These are phyloP conservation scores for Notoglanidium macrostoma DNA, from an alignment of 2,797 vertebrate species.

Conservation along the genomic window DNA sequence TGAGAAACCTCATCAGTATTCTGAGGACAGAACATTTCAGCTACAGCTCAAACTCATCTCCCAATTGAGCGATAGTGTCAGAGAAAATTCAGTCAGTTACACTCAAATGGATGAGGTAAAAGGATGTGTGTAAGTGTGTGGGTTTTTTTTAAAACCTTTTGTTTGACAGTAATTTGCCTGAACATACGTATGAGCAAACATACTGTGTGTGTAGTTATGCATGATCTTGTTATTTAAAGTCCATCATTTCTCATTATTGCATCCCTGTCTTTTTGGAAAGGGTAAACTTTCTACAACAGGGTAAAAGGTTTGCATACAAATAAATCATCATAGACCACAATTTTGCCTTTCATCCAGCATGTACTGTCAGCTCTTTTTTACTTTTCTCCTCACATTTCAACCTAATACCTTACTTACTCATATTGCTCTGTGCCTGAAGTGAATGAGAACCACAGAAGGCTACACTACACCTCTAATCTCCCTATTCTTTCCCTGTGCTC, in stretches of 20 bases:
- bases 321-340: neutral
- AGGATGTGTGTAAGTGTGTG: neutral
- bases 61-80: neutral
- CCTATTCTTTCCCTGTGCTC: slow-evolving; percentile 10
- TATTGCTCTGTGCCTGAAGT: neutral
- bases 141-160: neutral
- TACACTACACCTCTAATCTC: slow-evolving; percentile 32
- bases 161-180: neutral
- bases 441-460: slow-evolving; percentile 14
- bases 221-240: neutral
- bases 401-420: neutral
- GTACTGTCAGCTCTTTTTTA: slow-evolving; percentile 17
- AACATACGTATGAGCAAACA: neutral
- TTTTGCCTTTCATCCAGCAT: neutral
- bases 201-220: neutral
- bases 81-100: neutral
- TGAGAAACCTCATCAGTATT: slow-evolving; percentile 34
- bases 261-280: neutral
- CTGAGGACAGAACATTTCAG: neutral
- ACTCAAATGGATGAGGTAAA: neutral
- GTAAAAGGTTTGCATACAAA: neutral
- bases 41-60: neutral
- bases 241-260: neutral
- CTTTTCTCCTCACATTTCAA: slow-evolving; percentile 9
- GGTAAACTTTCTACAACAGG: neutral